Evolutionary conservation across 2,888 invertebrate species (phyloP).

Genomic region (Scaptomyza polygonia): DNA sequence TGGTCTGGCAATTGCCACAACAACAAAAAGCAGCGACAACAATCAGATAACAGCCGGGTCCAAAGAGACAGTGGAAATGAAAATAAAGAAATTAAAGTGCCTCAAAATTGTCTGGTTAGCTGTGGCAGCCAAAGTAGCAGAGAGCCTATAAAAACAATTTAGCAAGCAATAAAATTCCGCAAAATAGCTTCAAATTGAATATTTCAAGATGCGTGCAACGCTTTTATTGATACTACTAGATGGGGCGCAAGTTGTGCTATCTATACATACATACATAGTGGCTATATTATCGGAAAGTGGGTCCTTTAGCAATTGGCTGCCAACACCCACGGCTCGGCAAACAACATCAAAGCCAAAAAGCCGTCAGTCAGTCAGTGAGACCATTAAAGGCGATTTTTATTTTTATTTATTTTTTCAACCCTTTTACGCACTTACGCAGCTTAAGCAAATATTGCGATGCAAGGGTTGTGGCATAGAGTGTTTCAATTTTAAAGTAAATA

Average conservation of each 20-base stretch:
- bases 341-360: slow-evolving; percentile 66
- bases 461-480: slow-evolving; percentile 29
- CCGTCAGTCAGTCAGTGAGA: slow-evolving; percentile 48
- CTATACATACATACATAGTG: slow-evolving; percentile 5
- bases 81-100: slow-evolving; percentile 75
- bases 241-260: slow-evolving; percentile 11
- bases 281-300: slow-evolving; percentile 10
- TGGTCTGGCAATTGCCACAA: slow-evolving; percentile 78
- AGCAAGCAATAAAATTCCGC: slow-evolving; percentile 74
- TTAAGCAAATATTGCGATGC: slow-evolving; percentile 43
- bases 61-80: slow-evolving; percentile 45
- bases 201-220: slow-evolving; percentile 58
- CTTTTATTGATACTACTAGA: slow-evolving; percentile 63
- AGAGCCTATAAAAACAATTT: slow-evolving; percentile 81
- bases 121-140: slow-evolving; percentile 4
- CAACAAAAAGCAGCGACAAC: slow-evolving; percentile 33
- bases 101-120: slow-evolving; percentile 5
- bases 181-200: slow-evolving; percentile 72
- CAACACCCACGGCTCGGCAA: slow-evolving; percentile 57
- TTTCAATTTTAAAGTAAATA: slow-evolving; percentile 81
- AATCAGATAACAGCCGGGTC: slow-evolving; percentile 42
- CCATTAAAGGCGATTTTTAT: slow-evolving; percentile 62
- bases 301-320: slow-evolving; percentile 48
- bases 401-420: slow-evolving; percentile 50
- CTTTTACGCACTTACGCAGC: slow-evolving; percentile 74